A percentile compares a stretch with the other conserved stretches of the same genome.
Conservation (phyloP, 2,888 invertebrate species). For the Diaperis boleti region DNA sequence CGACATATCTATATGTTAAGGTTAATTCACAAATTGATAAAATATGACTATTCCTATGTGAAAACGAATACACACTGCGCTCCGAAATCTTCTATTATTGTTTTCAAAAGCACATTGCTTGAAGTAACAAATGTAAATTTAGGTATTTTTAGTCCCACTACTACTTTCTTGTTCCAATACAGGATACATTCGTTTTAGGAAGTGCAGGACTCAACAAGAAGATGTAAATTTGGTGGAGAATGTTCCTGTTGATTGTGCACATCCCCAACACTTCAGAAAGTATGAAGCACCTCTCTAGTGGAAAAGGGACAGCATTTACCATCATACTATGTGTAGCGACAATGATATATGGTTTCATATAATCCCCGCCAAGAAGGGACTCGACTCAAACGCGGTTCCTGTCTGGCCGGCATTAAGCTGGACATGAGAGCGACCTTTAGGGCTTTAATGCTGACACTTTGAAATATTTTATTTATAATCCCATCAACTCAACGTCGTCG, state of each 20-base stretch:
- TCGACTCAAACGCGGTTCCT: conserved; percentile 22
- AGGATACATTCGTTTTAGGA: neutral
- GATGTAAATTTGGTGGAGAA: conserved; percentile 35
- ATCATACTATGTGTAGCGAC: conserved; percentile 44
- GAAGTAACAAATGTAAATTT: too few relatives aligned
- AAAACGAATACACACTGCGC: too few relatives aligned
- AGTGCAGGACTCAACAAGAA: conserved; percentile 23
- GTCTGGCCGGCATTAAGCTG: conserved; percentile 36
- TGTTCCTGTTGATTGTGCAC: conserved; percentile 52
- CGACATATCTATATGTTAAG: too few relatives aligned
- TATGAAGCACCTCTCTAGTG: conserved; percentile 50
- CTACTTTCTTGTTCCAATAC: neutral
- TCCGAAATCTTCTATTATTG: too few relatives aligned
- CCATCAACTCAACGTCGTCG: conserved; percentile 47
- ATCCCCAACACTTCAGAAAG: conserved; percentile 53
- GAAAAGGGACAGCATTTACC: conserved; percentile 49
- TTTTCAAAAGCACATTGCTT: too few relatives aligned
- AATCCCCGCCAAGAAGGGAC: conserved; percentile 41
- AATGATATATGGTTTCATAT: conserved; percentile 50
- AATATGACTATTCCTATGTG: too few relatives aligned
- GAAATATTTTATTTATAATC: conserved; percentile 52
- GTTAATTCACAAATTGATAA: too few relatives aligned
- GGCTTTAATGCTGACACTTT: conserved; percentile 48
- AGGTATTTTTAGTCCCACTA: too few relatives aligned
- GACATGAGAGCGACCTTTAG: conserved; percentile 39